phyloP scores from a whole-genome alignment of 2,888 invertebrate genomes.

The Nymphalis polychloros region DNA sequence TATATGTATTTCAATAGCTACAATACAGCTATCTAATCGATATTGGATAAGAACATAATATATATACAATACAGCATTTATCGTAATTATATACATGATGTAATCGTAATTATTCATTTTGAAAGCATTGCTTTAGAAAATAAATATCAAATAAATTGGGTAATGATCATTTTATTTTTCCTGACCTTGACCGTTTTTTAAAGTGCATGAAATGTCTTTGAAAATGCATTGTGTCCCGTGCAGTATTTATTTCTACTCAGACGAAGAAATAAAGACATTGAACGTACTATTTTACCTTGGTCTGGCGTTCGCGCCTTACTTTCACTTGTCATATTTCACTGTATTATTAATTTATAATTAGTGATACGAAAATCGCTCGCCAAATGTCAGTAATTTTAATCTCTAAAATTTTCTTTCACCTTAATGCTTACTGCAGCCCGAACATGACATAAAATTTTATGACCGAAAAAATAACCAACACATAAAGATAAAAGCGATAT shows the following conservation, averaged over 20 bases:
- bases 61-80: neutral
- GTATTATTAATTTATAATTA: neutral
- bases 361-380: too few species aligned
- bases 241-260: neutral
- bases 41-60: neutral
- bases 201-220: neutral
- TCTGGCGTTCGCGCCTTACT: neutral
- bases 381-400: too few species aligned
- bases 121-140: neutral
- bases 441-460: too few species aligned
- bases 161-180: slow-evolving; percentile 6
- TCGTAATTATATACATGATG: neutral
- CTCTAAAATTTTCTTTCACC: too few species aligned
- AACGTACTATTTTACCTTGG: slow-evolving; percentile 1
- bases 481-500: too few species aligned
- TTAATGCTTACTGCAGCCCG: too few species aligned
- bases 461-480: too few species aligned
- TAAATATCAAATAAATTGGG: slow-evolving; percentile 3
- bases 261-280: slow-evolving; percentile 2
- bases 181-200: neutral
- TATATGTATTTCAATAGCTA: too few species aligned
- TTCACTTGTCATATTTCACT: slow-evolving; percentile 6
- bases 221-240: neutral
- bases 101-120: neutral
- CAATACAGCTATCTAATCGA: too few species aligned